A percentile compares a stretch with the other conserved stretches of the same genome.
Conservation (phyloP, 2,113 vertebrate genomes). For the Nothocercus julius region DNA sequence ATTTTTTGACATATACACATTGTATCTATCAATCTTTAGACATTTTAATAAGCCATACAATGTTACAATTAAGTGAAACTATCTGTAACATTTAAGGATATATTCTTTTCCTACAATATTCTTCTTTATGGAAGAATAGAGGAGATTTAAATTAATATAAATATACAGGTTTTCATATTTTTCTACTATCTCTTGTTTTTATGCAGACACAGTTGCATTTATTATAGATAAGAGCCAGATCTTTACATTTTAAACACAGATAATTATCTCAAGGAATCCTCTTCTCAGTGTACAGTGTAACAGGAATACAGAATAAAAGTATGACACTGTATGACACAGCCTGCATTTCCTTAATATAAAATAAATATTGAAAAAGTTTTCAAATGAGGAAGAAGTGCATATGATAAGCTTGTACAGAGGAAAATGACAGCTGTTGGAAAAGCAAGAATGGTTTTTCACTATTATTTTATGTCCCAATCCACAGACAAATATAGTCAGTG, state of each 20-base stretch:
- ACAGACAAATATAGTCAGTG: too few species aligned
- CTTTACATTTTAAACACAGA: background rate
- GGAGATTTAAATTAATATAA: background rate
- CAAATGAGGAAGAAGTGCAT: background rate
- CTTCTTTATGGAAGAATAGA: background rate
- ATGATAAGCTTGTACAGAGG: background rate
- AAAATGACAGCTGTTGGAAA: background rate
- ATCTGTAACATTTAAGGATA: background rate
- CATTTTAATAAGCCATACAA: background rate
- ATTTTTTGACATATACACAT: background rate
- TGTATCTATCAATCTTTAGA: background rate
- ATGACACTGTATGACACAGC: background rate
- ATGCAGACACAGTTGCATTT: background rate
- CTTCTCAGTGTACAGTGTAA: background rate
- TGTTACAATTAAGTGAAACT: background rate
- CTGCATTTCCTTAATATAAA: background rate
- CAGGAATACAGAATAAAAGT: background rate
- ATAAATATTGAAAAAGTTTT: background rate
- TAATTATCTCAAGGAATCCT: background rate
- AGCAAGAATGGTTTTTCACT: background rate
- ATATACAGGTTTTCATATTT: background rate
- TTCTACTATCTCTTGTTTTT: background rate
- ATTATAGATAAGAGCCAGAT: background rate
- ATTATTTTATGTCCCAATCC: background rate
- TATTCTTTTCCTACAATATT: background rate